A percentile compares a stretch with the other conserved stretches of the same genome.
Conservation (phyloP, 2,113 vertebrate species). For the Sclerurus mexicanus region DNA sequence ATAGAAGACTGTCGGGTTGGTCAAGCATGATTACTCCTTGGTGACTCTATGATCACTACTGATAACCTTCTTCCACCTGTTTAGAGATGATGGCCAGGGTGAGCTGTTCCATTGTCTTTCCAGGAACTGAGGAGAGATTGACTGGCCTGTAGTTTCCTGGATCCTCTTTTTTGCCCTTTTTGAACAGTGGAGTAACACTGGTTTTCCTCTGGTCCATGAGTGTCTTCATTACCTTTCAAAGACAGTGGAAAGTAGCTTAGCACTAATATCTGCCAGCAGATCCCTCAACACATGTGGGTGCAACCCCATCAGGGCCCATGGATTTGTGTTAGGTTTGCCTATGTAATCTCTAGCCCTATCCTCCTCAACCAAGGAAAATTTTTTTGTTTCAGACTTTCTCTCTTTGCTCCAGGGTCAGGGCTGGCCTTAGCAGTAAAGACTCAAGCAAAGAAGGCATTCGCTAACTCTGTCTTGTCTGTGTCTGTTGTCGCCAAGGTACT, state of each 20-base stretch:
- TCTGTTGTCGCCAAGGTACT: not conserved
- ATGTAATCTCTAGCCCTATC: not conserved
- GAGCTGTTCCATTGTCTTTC: not conserved
- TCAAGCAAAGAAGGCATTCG: not conserved
- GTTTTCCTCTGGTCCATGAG: not conserved
- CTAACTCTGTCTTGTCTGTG: not conserved
- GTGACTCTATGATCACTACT: not conserved
- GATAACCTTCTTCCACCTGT: not conserved
- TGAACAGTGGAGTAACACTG: not conserved
- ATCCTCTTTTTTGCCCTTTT: not conserved
- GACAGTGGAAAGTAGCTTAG: not conserved
- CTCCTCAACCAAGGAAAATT: not conserved
- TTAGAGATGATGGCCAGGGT: not conserved
- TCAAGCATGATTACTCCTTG: not conserved
- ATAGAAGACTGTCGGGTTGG: not conserved
- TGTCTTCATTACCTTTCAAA: not conserved
- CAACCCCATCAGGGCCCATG: not conserved
- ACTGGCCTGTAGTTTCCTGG: not conserved
- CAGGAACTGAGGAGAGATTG: not conserved
- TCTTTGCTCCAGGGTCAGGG: not conserved
- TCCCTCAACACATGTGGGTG: not conserved
- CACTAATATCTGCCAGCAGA: not conserved
- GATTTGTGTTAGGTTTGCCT: not conserved
- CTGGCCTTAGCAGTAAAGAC: not conserved
- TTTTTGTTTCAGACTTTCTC: not conserved